These are phyloP conservation scores for Nipponia nippon DNA, from an alignment of 2,113 vertebrate species.

Conservation along the genomic window DNA sequence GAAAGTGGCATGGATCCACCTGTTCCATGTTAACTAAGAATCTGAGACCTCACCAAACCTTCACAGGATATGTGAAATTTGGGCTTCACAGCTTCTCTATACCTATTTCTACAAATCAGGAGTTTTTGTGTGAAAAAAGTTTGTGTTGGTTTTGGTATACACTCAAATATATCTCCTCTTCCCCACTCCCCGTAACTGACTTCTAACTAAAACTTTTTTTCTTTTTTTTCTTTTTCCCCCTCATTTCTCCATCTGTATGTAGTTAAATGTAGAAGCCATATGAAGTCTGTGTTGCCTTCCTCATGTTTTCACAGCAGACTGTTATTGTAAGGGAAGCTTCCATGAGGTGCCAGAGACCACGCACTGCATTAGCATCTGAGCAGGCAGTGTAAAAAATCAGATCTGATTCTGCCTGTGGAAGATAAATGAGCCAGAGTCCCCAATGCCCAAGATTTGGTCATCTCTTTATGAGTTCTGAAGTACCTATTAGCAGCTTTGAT, in stretches of 20 bases:
- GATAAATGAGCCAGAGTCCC: conserved; percentile 80
- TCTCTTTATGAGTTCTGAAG: conserved; percentile 84
- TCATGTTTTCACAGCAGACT: conserved; percentile 6
- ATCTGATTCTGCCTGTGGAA: conserved; percentile 77
- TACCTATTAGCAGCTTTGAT: conserved; percentile 82
- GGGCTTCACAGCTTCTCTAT: not conserved
- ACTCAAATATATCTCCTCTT: not conserved
- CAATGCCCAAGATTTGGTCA: conserved; percentile 77
- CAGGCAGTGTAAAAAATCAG: conserved; percentile 75
- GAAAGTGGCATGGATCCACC: not conserved
- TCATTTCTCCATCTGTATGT: not conserved
- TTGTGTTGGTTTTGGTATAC: not conserved
- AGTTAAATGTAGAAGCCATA: not conserved
- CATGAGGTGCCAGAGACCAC: conserved; percentile 45
- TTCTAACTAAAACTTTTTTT: not conserved
- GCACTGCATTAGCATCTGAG: conserved; percentile 58
- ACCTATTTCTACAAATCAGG: not conserved
- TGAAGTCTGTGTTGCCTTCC: conserved; percentile 7
- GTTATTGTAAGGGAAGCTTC: conserved; percentile 42
- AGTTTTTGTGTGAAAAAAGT: not conserved
- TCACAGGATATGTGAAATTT: not conserved
- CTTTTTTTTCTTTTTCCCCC: not conserved
- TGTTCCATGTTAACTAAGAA: not conserved
- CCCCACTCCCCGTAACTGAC: not conserved
- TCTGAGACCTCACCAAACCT: not conserved